Evolutionary conservation across 2,888 invertebrate species (phyloP), one percentile per base, ranked within the genome.

Genomic region (Melanargia galathea): DNA sequence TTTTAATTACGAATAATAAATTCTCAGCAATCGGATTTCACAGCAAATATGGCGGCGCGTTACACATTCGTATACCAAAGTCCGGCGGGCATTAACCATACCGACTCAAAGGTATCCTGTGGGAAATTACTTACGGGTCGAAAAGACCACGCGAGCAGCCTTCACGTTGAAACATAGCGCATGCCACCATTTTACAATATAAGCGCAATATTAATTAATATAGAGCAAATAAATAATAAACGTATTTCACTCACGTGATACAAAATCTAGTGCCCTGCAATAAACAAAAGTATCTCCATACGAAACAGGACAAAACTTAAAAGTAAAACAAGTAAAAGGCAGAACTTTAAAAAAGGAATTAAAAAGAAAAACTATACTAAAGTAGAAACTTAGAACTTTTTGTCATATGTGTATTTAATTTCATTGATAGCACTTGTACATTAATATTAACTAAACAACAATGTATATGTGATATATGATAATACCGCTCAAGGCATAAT

Each of bases 81-180:
- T 82, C 82, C 83, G 78, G 79, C 77, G 80, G 73, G 80, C 86
- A 87, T 89, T 82, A 85, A 80, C 87, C 84, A 87, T 86, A 82
- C 80, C 72, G 77, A 86, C 76, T 86, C 87, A 88, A 81, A 87
- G 80, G 80, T 76, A 82, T 86, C 90, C 90, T 82, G 73, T 67
- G 90, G 90, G 90, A 90, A 90, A 90, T 90, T 89, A 90, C 75
- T 57, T 46, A 57, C 56, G 72, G 72, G 72, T 69, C 75, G 70
- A 68, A 69, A 62, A 71, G 74, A 70, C 79, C 56, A 30, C 76
- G 72, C 73, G 68, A 67, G 70, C 59, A 69, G 69, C 71, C 57
- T 64, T 63, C 54, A 55, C 64, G 64, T 57, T 63, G n/a, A n/a
- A n/a, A 64, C 63, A 54, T 65, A 60, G 63, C 24, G 57, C 64